Conservation (phyloP, 2,888 invertebrate genomes). For the Osedax fenrisi region DNA sequence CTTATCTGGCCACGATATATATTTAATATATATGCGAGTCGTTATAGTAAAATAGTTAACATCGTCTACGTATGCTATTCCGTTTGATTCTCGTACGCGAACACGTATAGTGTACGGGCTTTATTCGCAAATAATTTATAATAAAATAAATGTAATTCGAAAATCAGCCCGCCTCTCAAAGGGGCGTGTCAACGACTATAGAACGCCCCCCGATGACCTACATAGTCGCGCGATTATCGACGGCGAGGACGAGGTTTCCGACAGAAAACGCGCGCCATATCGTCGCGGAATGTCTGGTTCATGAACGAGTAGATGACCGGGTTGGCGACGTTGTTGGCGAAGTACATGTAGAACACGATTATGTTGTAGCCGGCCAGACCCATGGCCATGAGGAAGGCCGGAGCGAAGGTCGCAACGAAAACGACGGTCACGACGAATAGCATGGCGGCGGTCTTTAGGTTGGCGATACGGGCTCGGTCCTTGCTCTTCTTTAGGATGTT, state of each 20-base stretch:
- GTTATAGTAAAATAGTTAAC: too few species aligned
- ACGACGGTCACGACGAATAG: conserved; percentile 45
- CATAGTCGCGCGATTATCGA: background rate
- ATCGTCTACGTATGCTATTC: too few species aligned
- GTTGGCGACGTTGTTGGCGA: conserved; percentile 46
- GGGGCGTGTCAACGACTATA: too few species aligned
- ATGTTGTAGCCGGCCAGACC: conserved; percentile 37
- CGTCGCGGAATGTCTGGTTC: conserved; percentile 44
- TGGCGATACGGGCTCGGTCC: conserved; percentile 30
- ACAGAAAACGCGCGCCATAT: background rate
- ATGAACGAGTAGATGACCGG: conserved; percentile 48
- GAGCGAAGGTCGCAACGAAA: conserved; percentile 43
- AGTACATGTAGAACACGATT: conserved; percentile 47
- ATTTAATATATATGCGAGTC: too few species aligned
- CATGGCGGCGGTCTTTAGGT: conserved; percentile 45
- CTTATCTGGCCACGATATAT: too few species aligned
- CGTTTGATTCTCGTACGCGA: too few species aligned
- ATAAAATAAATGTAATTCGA: too few species aligned
- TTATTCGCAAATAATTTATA: too few species aligned
- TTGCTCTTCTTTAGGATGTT: conserved; percentile 8
- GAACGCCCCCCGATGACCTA: too few species aligned
- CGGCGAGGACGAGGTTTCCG: background rate
- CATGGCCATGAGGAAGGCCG: conserved; percentile 42
- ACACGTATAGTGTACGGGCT: too few species aligned
- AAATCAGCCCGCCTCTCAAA: too few species aligned